These are phyloP conservation scores for Rattus norvegicus DNA, from an alignment of 2,113 vertebrate genomes.

Conservation along the genomic window DNA sequence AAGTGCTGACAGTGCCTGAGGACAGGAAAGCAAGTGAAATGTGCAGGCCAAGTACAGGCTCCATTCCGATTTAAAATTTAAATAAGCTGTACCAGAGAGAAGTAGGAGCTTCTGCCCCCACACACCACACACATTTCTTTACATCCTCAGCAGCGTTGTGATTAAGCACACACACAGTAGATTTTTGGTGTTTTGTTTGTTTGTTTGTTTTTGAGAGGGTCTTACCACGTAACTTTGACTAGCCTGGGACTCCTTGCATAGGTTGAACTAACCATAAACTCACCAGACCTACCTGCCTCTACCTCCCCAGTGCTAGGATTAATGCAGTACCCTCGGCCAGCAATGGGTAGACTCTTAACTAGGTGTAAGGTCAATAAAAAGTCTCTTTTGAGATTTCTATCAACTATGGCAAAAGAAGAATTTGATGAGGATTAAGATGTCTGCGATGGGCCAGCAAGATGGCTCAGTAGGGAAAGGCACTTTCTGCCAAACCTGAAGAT, in stretches of 20 bases:
- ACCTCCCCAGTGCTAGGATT: background rate
- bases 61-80: background rate
- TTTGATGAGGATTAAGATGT: background rate
- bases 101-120: background rate
- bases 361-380: background rate
- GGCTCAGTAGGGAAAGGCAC: background rate
- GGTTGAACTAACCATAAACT: background rate
- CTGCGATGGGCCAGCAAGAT: background rate
- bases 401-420: constrained; percentile 4
- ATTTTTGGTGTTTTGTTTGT: background rate
- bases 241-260: background rate
- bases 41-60: background rate
- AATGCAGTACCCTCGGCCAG: background rate
- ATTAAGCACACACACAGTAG: background rate
- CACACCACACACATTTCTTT: background rate
- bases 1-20: background rate
- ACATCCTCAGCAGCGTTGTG: background rate
- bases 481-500: background rate
- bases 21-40: background rate
- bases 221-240: background rate
- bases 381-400: background rate
- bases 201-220: background rate
- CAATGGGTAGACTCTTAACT: background rate
- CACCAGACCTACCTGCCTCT: background rate
- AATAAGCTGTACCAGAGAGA: background rate